phyloP scores from a whole-genome alignment of 2,888 invertebrate genomes.

The Drosophila rellima region DNA sequence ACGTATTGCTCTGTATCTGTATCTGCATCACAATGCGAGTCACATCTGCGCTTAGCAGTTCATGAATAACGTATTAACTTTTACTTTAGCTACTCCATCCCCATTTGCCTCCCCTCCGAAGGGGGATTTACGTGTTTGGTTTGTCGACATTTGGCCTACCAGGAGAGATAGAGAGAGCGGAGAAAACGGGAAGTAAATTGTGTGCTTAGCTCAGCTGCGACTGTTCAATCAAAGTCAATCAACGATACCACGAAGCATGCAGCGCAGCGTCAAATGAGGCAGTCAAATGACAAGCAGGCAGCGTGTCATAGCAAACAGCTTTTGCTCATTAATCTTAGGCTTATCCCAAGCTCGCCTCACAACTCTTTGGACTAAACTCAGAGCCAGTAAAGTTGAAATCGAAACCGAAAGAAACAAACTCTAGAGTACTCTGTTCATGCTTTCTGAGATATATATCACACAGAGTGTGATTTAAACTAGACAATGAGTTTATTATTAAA shows the following conservation, averaged over 20 bases:
- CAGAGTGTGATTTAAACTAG: too few species aligned
- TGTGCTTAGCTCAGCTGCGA: slow-evolving; percentile 26
- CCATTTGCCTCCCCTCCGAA: neutral
- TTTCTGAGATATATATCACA: too few species aligned
- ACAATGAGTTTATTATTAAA: too few species aligned
- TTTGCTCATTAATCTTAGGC: neutral
- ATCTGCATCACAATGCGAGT: slow-evolving; percentile 74
- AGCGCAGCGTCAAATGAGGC: slow-evolving; percentile 35
- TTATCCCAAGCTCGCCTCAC: neutral
- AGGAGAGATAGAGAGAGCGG: too few species aligned
- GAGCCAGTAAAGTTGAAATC: neutral
- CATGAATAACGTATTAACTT: slow-evolving; percentile 83
- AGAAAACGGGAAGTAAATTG: neutral
- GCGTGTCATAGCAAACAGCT: slow-evolving; percentile 23
- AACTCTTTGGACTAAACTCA: neutral
- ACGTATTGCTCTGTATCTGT: slow-evolving; percentile 36
- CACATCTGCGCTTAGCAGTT: slow-evolving; percentile 82
- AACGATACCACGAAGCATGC: slow-evolving; percentile 34
- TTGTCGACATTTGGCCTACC: slow-evolving; percentile 6
- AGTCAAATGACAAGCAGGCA: slow-evolving; percentile 2
- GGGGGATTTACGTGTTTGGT: slow-evolving; percentile 51
- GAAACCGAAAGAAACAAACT: too few species aligned
- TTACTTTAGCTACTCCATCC: slow-evolving; percentile 57
- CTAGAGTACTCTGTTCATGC: too few species aligned
- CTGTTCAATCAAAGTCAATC: slow-evolving; percentile 71